Percentiles rank a stretch among this genome's conserved stretches.
Evolutionary conservation across 2,113 vertebrate species (phyloP).

Genomic region (Misgurnus mizolepis): DNA sequence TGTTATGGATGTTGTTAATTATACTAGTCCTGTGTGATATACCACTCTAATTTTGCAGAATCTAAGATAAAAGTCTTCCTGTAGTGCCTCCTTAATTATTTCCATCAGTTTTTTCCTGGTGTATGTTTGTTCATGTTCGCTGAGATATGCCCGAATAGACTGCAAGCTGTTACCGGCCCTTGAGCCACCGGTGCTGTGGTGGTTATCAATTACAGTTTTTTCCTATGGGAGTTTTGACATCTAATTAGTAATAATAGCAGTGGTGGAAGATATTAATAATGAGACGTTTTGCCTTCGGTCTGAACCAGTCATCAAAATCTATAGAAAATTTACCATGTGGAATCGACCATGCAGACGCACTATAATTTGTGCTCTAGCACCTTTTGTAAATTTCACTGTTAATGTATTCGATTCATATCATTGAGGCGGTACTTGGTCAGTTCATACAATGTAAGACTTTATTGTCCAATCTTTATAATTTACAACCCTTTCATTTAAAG

Average conservation of each 20-base stretch:
- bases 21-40: constrained; percentile 38
- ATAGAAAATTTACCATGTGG: neutral
- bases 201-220: constrained; percentile 38
- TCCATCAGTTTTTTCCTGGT: constrained; percentile 19
- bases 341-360: neutral
- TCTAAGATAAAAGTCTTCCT: constrained; percentile 37
- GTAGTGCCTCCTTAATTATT: constrained; percentile 48
- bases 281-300: neutral
- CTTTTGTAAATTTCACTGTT: neutral
- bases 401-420: constrained; percentile 13
- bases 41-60: constrained; percentile 39
- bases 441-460: neutral
- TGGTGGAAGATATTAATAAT: constrained; percentile 10
- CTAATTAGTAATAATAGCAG: constrained; percentile 36
- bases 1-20: constrained; percentile 44
- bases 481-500: neutral
- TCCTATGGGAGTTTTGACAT: constrained; percentile 42
- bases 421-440: neutral
- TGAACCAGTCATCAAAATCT: neutral
- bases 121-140: constrained; percentile 45
- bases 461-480: neutral
- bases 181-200: constrained; percentile 17
- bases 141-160: constrained; percentile 42
- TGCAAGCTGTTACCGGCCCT: constrained; percentile 47
- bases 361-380: constrained; percentile 5